A percentile compares a stretch with the other conserved stretches of the same genome.
Evolutionary conservation across 2,113 vertebrate genomes (phyloP).

Genomic region (Periophthalmodon schlosseri): DNA sequence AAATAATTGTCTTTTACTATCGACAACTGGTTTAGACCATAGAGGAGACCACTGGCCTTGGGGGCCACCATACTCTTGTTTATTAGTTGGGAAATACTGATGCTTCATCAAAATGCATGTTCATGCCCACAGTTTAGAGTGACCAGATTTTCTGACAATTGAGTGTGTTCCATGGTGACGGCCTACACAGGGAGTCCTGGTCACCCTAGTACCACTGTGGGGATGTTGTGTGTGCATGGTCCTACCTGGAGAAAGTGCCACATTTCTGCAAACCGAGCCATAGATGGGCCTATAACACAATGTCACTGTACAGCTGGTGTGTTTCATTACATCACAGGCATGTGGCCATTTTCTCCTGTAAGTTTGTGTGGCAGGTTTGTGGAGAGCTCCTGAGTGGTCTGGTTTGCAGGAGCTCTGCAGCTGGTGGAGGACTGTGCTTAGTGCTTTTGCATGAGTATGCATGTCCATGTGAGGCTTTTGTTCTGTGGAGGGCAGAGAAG

Average conservation of each 20-base stretch:
- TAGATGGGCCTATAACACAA: background rate
- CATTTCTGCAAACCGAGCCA: background rate
- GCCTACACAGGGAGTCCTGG: background rate
- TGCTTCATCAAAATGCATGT: background rate
- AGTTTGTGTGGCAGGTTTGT: background rate
- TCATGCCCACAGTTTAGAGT: background rate
- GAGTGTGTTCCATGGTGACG: background rate
- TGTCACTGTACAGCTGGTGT: background rate
- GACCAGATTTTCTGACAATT: background rate
- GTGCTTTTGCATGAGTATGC: constrained; percentile 25
- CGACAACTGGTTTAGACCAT: background rate
- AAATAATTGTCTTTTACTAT: background rate
- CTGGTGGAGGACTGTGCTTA: constrained; percentile 26
- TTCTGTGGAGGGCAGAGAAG: background rate
- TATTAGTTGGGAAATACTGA: background rate
- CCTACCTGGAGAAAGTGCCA: constrained; percentile 27
- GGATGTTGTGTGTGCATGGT: constrained; percentile 28
- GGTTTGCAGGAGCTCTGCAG: background rate
- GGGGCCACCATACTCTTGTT: background rate
- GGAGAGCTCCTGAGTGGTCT: background rate
- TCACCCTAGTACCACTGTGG: background rate
- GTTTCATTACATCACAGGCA: background rate
- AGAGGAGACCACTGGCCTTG: too few relatives aligned
- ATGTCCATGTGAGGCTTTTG: constrained; percentile 33
- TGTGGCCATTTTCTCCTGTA: constrained; percentile 3